A percentile compares a stretch with the other conserved stretches of the same genome.
Evolutionary conservation across 2,797 vertebrate genomes (phyloP).

Genomic region (Telmatherina bonti): DNA sequence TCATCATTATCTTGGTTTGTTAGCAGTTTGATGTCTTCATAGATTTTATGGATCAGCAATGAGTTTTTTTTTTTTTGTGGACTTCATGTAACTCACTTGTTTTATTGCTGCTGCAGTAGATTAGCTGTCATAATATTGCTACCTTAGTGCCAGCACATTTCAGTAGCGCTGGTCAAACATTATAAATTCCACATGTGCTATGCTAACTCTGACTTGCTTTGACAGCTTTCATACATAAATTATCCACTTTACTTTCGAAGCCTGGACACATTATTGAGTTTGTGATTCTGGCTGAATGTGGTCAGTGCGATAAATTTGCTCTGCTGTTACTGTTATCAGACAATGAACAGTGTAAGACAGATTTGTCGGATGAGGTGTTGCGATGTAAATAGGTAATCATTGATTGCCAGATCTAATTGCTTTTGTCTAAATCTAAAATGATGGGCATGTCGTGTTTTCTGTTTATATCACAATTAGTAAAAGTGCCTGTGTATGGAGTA

Average conservation of each 20-base stretch:
- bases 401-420: background rate
- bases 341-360: slow-evolving; percentile 9
- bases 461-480: background rate
- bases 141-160: slow-evolving; percentile 22
- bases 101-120: slow-evolving; percentile 13
- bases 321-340: background rate
- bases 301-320: background rate
- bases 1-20: background rate
- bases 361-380: background rate
- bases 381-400: background rate
- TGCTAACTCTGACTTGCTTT: slow-evolving; percentile 10
- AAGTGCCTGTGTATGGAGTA: background rate
- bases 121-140: slow-evolving; percentile 1
- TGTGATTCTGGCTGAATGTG: background rate
- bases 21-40: background rate
- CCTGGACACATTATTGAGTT: background rate
- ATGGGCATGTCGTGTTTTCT: background rate
- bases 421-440: background rate
- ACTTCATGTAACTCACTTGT: background rate
- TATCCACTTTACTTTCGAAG: slow-evolving; percentile 16
- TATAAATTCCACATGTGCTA: slow-evolving; percentile 49
- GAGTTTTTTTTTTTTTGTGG: slow-evolving; percentile 1
- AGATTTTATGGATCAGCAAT: background rate
- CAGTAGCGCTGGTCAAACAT: slow-evolving; percentile 20
- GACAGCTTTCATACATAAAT: slow-evolving; percentile 15